phyloP scores from a whole-genome alignment of 1,140 invertebrate species.

The Zaprionus gabonicus region DNA sequence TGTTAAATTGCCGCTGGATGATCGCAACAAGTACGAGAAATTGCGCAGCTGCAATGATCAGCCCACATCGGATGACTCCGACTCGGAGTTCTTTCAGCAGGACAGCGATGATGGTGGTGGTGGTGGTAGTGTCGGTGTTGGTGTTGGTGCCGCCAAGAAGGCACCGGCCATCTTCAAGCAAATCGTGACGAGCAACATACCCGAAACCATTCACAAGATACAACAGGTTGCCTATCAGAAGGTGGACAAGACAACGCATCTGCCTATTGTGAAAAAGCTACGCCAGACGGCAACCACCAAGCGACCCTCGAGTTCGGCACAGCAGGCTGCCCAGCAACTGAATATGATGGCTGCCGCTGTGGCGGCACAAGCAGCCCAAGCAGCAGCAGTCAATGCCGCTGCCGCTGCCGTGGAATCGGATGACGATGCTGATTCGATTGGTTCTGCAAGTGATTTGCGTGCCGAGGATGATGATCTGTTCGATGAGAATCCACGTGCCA shows the following conservation, averaged over 20 bases:
- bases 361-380: conserved; percentile 70
- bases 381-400: conserved; percentile 41
- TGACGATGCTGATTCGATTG: conserved; percentile 88
- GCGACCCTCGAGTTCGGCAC: conserved; percentile 74
- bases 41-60: conserved; percentile 86
- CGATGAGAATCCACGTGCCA: conserved; percentile 84
- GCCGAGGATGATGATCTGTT: conserved; percentile 87
- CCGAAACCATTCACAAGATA: conserved; percentile 84
- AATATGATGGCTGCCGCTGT: conserved; percentile 73
- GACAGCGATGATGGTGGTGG: conserved; percentile 64
- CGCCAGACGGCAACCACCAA: conserved; percentile 82
- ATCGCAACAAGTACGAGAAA: conserved; percentile 92
- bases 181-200: conserved; percentile 85
- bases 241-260: conserved; percentile 82
- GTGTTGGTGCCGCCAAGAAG: conserved; percentile 51
- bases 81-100: conserved; percentile 78
- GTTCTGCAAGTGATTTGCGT: conserved; percentile 90
- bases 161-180: conserved; percentile 84
- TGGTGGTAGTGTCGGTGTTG: conserved; percentile 15
- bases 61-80: conserved; percentile 87
- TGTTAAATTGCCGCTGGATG: conserved; percentile 88
- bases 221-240: conserved; percentile 85
- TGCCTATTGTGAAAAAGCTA: conserved; percentile 84
- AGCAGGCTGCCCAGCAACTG: conserved; percentile 78
- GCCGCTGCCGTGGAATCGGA: conserved; percentile 69